Evolutionary conservation across 2,113 vertebrate species (phyloP).

Genomic region (Cephalopterus ornatus): DNA sequence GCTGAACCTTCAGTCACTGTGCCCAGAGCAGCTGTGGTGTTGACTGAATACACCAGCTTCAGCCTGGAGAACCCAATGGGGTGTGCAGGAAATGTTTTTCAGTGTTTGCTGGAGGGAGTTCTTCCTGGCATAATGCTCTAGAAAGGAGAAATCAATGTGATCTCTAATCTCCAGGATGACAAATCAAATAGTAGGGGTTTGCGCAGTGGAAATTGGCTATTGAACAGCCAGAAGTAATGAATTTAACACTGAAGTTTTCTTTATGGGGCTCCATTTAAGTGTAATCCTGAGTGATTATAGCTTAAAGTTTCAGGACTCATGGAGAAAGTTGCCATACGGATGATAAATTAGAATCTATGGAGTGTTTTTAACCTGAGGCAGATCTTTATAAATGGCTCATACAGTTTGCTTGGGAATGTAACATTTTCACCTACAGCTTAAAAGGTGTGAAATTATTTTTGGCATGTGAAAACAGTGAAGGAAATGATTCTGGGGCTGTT

Average conservation of each 20-base stretch:
- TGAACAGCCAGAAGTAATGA: not conserved
- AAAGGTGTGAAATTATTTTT: constrained; percentile 35
- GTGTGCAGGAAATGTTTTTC: not conserved
- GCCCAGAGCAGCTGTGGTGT: rapidly evolving
- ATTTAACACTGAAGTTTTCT: not conserved
- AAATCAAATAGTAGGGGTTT: not conserved
- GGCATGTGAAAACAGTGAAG: not conserved
- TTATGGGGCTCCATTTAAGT: not conserved
- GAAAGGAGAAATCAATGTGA: not conserved
- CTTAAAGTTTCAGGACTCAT: not conserved
- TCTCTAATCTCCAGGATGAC: not conserved
- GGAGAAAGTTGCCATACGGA: not conserved
- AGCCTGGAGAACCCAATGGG: not conserved
- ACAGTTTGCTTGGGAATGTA: not conserved
- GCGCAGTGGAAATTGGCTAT: not conserved
- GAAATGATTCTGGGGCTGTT: not conserved
- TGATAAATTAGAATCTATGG: not conserved
- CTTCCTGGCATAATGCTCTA: not conserved
- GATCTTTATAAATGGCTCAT: constrained; percentile 3
- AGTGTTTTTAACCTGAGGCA: not conserved
- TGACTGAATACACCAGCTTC: not conserved
- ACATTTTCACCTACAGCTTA: constrained; percentile 19
- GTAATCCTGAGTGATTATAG: not conserved
- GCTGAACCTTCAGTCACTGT: not conserved
- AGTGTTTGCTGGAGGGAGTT: not conserved